Percentiles rank a stretch among this genome's conserved stretches.
Conservation (phyloP, 1,140 invertebrate genomes). For the Trinorchestia longiramus region DNA sequence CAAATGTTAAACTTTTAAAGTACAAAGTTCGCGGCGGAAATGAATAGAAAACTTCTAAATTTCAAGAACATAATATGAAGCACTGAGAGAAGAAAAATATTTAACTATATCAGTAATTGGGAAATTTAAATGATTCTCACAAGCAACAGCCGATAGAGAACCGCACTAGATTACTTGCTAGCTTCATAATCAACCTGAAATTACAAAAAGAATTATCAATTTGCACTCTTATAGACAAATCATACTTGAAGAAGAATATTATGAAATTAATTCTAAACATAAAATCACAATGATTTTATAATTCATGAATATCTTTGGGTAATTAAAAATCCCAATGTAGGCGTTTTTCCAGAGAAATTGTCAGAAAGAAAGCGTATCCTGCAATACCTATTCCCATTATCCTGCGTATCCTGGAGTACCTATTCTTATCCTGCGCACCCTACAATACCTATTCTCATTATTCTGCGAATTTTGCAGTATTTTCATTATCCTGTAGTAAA, state of each 20-base stretch:
- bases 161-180: slow-evolving; percentile 62
- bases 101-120: neutral
- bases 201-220: slow-evolving; percentile 76
- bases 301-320: no score
- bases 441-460: no score
- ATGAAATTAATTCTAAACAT: no score
- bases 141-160: neutral
- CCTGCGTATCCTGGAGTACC: no score
- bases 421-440: no score
- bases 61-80: neutral
- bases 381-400: no score
- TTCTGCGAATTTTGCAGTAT: no score
- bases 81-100: neutral
- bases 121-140: neutral
- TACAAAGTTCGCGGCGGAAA: neutral
- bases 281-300: no score
- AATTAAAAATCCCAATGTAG: no score
- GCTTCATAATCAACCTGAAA: slow-evolving; percentile 77
- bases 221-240: slow-evolving; percentile 75
- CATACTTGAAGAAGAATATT: neutral
- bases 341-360: no score
- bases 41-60: neutral
- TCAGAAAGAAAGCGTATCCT: no score
- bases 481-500: no score
- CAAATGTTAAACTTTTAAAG: neutral